Percentiles rank a stretch among this genome's conserved stretches.
Evolutionary conservation across 2,113 vertebrate genomes (phyloP).

Genomic region (Trogon melanurus): DNA sequence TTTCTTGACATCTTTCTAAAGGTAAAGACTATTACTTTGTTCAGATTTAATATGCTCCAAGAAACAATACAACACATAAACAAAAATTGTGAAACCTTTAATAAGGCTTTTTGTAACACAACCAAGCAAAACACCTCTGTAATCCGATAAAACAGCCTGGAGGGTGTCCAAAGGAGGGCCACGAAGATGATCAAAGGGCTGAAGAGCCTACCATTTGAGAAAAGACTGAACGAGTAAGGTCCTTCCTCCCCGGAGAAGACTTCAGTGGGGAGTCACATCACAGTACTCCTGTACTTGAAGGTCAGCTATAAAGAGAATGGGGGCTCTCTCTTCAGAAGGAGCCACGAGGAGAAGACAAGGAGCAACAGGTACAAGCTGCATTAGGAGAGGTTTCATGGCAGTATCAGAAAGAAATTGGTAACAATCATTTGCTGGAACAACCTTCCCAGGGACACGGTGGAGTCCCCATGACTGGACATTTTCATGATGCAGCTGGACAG

Average conservation of each 20-base stretch:
- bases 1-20: neutral
- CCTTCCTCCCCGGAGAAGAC: neutral
- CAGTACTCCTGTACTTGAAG: neutral
- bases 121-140: neutral
- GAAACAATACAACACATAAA: neutral
- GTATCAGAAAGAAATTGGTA: neutral
- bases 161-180: neutral
- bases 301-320: neutral
- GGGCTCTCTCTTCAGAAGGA: neutral
- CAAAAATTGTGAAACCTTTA: neutral
- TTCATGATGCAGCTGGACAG: neutral
- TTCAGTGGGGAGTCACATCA: neutral
- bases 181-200: neutral
- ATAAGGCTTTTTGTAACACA: neutral
- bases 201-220: neutral
- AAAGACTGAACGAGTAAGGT: neutral
- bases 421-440: neutral
- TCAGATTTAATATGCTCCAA: neutral
- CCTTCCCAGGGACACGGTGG: rapidly evolving
- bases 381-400: neutral
- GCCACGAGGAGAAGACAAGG: rapidly evolving
- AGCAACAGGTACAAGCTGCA: neutral
- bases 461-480: neutral
- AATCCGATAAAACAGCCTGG: neutral
- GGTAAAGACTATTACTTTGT: neutral